Evolutionary conservation across 2,113 vertebrate species (phyloP).

Genomic region (Melanerpes aurifrons): DNA sequence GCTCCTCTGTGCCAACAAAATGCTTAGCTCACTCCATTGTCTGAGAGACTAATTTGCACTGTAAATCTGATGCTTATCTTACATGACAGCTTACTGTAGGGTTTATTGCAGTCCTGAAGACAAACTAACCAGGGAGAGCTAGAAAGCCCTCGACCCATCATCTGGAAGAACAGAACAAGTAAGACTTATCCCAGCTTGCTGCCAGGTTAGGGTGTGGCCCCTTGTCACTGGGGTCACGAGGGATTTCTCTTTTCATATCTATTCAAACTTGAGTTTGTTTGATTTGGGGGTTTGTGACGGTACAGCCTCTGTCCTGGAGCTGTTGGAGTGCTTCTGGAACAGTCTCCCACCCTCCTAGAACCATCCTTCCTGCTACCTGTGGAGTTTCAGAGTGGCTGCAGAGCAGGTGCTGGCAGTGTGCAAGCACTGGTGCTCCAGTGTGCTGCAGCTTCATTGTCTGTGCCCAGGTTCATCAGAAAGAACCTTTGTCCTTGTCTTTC

Average conservation of each 20-base stretch:
- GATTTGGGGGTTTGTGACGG: fast-evolving
- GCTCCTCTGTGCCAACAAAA: constrained; percentile 60
- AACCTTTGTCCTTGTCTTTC: constrained; percentile 24
- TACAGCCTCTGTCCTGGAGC: neutral
- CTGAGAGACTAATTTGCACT: constrained; percentile 72
- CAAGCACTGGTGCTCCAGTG: neutral
- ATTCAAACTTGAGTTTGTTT: neutral
- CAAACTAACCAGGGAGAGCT: constrained; percentile 26
- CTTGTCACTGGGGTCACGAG: neutral
- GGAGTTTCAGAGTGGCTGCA: neutral
- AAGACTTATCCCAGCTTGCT: neutral
- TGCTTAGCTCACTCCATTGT: constrained; percentile 69
- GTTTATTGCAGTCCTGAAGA: constrained; percentile 65
- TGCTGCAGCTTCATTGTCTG: neutral
- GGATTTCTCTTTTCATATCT: neutral
- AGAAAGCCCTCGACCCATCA: constrained; percentile 17
- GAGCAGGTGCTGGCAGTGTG: neutral
- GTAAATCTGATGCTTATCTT: constrained; percentile 76
- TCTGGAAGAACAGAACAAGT: constrained; percentile 1
- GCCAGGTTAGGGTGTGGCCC: neutral
- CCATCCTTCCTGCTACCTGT: neutral
- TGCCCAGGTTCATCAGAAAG: constrained; percentile 9
- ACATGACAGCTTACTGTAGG: constrained; percentile 69
- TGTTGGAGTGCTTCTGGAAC: neutral
- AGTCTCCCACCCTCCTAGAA: neutral